Percentiles rank a stretch among this genome's conserved stretches.
phyloP scores from a whole-genome alignment of 2,797 vertebrate species.

The Paratrypauchen microcephalus region DNA sequence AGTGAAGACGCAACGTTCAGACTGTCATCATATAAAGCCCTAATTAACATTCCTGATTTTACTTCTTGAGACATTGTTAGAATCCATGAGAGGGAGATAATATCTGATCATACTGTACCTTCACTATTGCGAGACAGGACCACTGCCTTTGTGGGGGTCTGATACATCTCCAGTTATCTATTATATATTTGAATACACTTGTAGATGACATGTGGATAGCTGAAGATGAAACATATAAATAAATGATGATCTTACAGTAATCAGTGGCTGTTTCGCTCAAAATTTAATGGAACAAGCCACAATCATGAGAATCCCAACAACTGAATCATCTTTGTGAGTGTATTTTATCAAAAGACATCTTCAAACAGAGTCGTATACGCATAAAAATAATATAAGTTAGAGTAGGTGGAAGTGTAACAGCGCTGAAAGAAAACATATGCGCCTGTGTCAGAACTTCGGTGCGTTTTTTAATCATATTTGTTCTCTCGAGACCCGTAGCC shows the following conservation, averaged over 20 bases:
- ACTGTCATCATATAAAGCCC: too few species aligned
- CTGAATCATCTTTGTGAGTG: background rate
- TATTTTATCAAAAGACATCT: slow-evolving; percentile 5
- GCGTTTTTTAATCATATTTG: slow-evolving; percentile 48
- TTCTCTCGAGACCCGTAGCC: slow-evolving; percentile 42
- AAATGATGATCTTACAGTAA: slow-evolving; percentile 16
- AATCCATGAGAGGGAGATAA: too few species aligned
- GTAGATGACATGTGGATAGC: slow-evolving; percentile 18
- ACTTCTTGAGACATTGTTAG: too few species aligned
- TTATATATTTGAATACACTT: slow-evolving; percentile 28
- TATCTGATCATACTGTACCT: too few species aligned
- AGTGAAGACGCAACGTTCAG: too few species aligned
- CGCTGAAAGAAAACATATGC: background rate
- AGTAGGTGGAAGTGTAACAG: background rate
- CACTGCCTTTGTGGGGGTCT: background rate
- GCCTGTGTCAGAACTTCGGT: slow-evolving; percentile 17
- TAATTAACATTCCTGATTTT: too few species aligned
- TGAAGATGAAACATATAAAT: slow-evolving; percentile 20
- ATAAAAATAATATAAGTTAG: slow-evolving; percentile 6
- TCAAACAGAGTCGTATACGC: background rate
- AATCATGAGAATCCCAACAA: background rate
- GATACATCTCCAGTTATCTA: background rate
- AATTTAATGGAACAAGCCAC: slow-evolving; percentile 19
- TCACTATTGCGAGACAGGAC: background rate
- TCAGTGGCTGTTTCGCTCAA: slow-evolving; percentile 4